Conservation (phyloP, 2,797 vertebrate species). For the Leptodactylus fallax region DNA sequence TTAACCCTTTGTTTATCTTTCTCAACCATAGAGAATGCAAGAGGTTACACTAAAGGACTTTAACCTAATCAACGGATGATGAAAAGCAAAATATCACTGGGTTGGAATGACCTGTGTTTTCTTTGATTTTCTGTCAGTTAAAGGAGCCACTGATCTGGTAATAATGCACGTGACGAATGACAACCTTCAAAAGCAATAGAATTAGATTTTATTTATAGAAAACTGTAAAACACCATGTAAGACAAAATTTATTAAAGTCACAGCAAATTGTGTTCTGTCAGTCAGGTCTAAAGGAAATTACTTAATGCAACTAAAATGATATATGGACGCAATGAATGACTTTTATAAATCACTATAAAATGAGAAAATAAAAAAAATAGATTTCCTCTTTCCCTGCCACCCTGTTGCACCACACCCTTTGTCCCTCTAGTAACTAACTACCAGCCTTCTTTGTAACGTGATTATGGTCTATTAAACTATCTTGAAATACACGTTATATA, state of each 20-base stretch:
- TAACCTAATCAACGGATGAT: conserved; percentile 48
- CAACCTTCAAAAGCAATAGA: conserved; percentile 34
- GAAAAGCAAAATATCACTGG: conserved; percentile 24
- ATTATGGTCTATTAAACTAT: background rate
- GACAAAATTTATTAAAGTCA: background rate
- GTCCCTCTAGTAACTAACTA: background rate
- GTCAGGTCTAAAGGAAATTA: background rate
- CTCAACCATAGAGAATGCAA: conserved; percentile 17
- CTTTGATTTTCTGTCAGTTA: conserved; percentile 15
- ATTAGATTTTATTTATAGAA: conserved; percentile 17
- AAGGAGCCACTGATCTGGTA: background rate
- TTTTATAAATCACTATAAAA: background rate
- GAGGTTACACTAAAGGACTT: conserved; percentile 21
- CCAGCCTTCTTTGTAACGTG: background rate
- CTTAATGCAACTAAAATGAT: background rate
- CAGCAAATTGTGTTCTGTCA: background rate
- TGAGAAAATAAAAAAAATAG: background rate
- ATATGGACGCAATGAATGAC: background rate
- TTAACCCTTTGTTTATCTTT: conserved; percentile 34
- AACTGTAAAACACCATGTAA: conserved; percentile 27
- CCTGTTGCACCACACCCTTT: background rate
- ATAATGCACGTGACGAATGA: conserved; percentile 24
- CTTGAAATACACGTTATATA: too few relatives aligned
- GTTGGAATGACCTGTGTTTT: conserved; percentile 11
- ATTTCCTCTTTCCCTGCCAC: background rate